These are phyloP conservation scores for Oceanodroma tethys DNA, from an alignment of 2,113 vertebrate species.

Conservation along the genomic window DNA sequence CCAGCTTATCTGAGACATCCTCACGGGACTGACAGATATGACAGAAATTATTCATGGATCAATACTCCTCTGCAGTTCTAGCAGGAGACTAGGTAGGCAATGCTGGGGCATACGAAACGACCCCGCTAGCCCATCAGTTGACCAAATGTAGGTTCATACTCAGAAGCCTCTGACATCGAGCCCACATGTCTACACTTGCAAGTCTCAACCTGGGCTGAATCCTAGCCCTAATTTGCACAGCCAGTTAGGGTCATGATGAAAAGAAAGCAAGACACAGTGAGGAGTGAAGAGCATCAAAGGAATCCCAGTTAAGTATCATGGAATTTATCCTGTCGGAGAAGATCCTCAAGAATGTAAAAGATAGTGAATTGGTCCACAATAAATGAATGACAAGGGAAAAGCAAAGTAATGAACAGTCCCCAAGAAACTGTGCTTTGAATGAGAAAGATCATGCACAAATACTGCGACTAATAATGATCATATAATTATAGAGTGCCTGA, in stretches of 20 bases:
- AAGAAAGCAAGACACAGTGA: not conserved
- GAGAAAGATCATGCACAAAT: not conserved
- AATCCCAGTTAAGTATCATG: not conserved
- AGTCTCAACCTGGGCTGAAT: not conserved
- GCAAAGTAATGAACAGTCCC: not conserved
- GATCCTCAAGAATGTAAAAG: not conserved
- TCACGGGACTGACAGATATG: no score
- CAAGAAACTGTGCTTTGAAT: not conserved
- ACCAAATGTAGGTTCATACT: not conserved
- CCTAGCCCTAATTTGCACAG: not conserved
- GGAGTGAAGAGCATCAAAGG: not conserved
- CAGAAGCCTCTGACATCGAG: not conserved
- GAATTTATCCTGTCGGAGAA: not conserved
- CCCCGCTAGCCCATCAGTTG: not conserved
- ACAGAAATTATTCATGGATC: not conserved
- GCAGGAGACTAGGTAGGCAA: not conserved
- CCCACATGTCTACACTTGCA: not conserved
- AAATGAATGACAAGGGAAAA: not conserved
- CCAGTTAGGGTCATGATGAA: fast-evolving
- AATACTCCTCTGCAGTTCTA: not conserved
- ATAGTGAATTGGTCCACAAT: not conserved
- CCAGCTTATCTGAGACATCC: no score
- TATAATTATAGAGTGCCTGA: not conserved
- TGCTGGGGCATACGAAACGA: not conserved
- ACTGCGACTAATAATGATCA: not conserved